Base-by-base conservation (phyloP, 35 echinoderm and acorn worm species). In the Apostichopus japonicus region DNA sequence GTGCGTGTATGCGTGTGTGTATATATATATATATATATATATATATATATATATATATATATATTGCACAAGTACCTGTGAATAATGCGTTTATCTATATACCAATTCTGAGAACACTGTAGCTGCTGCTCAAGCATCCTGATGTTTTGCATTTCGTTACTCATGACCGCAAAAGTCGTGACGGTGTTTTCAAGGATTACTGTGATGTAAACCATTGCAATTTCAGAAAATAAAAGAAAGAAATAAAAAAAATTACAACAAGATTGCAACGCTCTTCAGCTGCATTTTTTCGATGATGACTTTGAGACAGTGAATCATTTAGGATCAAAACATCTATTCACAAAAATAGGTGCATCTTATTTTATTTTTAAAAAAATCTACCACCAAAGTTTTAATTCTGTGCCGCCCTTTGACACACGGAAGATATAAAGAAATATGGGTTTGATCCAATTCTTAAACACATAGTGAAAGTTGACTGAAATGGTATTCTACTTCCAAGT, bases 281-380 rank as follows among this genome's bases (percentile, higher is more conserved):
- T 67, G 86, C 22, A 19, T 88, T 63, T 88, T 14, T 67, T n/a
- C n/a, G n/a, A n/a, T n/a, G n/a, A n/a, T n/a, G n/a, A n/a, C n/a
- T n/a, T n/a, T n/a, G n/a, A n/a, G 70, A 88, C 57, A 24, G 86
- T 88, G 24, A 88, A 89, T 89, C 58, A 57, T 83, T 82, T 92
- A 82, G 91, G 79, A 65, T 92, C 91, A 92, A 92, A 84, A 92
- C 79, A 62, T 65, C 23, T 80, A 92, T 92, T 53, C 79, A 92
- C 65, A 87, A 92, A 92, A 78, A 63, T 92, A 63, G 91, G 91
- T 82, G 91, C 77, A 17, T 92, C 84, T 92, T 92, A 92, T 53
- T 92, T 92, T 83, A 59, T 87, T 92, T 83, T 81, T 92, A 51
- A 92, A 90, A 90, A 90, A 93, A 89, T 9, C 10, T 72, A 24